Evolutionary conservation across 1,140 invertebrate species (phyloP).

Genomic region (Polyergus mexicanus): DNA sequence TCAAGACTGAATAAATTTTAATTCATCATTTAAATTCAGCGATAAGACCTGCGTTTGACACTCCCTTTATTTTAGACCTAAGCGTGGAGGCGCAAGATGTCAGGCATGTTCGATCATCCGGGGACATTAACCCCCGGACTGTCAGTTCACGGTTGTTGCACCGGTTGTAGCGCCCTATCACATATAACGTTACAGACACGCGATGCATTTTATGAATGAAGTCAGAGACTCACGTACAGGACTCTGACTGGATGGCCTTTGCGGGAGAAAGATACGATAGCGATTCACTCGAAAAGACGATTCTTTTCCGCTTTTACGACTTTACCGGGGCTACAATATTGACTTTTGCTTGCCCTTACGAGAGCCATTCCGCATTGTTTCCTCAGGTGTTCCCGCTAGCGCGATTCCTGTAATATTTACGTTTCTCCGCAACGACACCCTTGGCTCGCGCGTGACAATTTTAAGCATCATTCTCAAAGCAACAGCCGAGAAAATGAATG

Average conservation of each 20-base stretch:
- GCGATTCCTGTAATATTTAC: slow-evolving; percentile 53
- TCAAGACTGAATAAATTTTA: neutral
- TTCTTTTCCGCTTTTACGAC: slow-evolving; percentile 39
- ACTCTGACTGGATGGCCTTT: slow-evolving; percentile 12
- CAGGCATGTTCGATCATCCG: slow-evolving; percentile 48
- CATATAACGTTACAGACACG: slow-evolving; percentile 58
- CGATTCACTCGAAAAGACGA: slow-evolving; percentile 44
- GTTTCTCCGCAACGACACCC: slow-evolving; percentile 39
- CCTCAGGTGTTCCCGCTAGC: slow-evolving; percentile 13
- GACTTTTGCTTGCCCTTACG: slow-evolving; percentile 35
- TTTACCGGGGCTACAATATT: slow-evolving; percentile 28
- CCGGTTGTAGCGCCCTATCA: slow-evolving; percentile 35
- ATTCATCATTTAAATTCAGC: neutral
- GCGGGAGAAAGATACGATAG: slow-evolving; percentile 7
- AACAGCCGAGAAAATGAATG: slow-evolving; percentile 35
- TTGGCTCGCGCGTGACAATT: slow-evolving; percentile 29
- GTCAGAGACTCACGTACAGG: slow-evolving; percentile 27
- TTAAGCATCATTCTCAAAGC: slow-evolving; percentile 37
- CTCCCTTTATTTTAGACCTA: slow-evolving; percentile 53
- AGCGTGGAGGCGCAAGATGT: slow-evolving; percentile 56
- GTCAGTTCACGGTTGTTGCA: slow-evolving; percentile 53
- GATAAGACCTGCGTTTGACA: slow-evolving; percentile 48
- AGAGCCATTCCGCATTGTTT: slow-evolving; percentile 57
- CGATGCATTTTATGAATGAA: slow-evolving; percentile 65
- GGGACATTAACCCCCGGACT: slow-evolving; percentile 56